Base-by-base conservation (phyloP, 2,888 invertebrate species). In the Kuschelorhynchus macadamiae region DNA sequence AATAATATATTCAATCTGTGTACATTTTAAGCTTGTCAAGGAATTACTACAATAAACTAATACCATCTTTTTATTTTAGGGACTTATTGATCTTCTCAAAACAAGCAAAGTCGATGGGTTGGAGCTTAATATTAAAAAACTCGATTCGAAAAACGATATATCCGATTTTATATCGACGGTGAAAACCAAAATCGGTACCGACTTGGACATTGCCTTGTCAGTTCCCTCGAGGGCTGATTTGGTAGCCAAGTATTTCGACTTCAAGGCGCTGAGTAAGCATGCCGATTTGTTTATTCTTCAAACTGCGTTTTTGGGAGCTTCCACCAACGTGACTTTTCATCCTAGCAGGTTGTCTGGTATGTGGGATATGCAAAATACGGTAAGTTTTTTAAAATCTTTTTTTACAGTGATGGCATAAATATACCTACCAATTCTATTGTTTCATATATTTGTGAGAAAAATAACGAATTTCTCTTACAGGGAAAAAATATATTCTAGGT, bases 301-400 rank as follows among this genome's bases (percentile, higher is more conserved):
- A 75, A 92, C 92, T 0, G 88, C 91, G 74, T 89, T 88, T 49
- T 79, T 92, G 81, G 88, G 88, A 0, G 82, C 86, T 33, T 88
- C 89, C 74, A 86, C 87, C 77, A 89, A 90, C 77, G 89, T 89
- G 82, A 90, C 92, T 1, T 92, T 89, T 79, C 92, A 92, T 79
- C 92, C 92, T 0, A 91, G 92, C 76, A 83, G 92, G 62, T 81
- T 92, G 72, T 92, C 92, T 79, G 92, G 92, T 0, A 80, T 92
- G 49, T 91, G 91, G 86, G 92, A 92, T 75, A 90, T 92, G 86
- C 88, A 91, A 81, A 92, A 92, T 76, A 90, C 91, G 78, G 91
- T 91, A 80, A 87, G 88, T 17, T 44, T n/a, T n/a, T n/a, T n/a
- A n/a, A n/a, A n/a, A n/a, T n/a, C n/a, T n/a, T n/a, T n/a, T n/a